Evolutionary conservation across 2,797 vertebrate species (phyloP), one percentile per base, ranked within the genome.

Genomic region (Hippocampus kuda): DNA sequence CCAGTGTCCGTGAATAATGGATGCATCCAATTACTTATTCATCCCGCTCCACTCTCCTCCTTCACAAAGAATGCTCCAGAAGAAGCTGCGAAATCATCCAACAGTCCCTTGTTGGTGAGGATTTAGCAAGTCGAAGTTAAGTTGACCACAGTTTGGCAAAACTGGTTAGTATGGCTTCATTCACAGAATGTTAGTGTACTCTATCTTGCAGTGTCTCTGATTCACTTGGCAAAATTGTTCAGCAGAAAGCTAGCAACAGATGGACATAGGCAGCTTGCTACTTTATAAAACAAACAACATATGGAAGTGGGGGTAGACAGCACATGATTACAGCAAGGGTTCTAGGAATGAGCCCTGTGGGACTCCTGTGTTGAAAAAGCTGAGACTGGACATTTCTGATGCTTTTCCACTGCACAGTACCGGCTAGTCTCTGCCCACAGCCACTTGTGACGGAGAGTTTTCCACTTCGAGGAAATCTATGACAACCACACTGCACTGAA

Each of bases 11-110:
- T 91, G 65, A 90, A 91, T 92, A 88, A 91, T 91, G 78, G 74
- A 92, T 89, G 80, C 53, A n/a, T 65, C 62, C 49, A 8, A 89
- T 92, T 5, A 88, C 87, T 91, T 89, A 91, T 91, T 92, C 73
- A 91, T 89, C 75, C 76, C 65, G 72, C 15, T 65, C 63, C 44
- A 65, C 63, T 65, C 63, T 68, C 73, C 66, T 60, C 61, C 63
- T 48, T 42, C 12, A 46, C 4, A 5, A 24, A 46, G 62, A n/a
- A 53, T 70, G 67, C 57, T 66, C 16, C 16, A 48, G 72, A 76
- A 46, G 63, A 42, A n/a, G 30, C 27, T 34, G 30, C 3, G 12
- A 61, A 22, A 44, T 12, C 20, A 62, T n/a, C 38, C 22, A 42
- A 13, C 12, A 15, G 42, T 64, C n/a, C 41, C 62, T 26, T n/a